A percentile compares a stretch with the other conserved stretches of the same genome.
Evolutionary conservation across 1,140 invertebrate genomes (phyloP).

Genomic region (Orchesella cincta): DNA sequence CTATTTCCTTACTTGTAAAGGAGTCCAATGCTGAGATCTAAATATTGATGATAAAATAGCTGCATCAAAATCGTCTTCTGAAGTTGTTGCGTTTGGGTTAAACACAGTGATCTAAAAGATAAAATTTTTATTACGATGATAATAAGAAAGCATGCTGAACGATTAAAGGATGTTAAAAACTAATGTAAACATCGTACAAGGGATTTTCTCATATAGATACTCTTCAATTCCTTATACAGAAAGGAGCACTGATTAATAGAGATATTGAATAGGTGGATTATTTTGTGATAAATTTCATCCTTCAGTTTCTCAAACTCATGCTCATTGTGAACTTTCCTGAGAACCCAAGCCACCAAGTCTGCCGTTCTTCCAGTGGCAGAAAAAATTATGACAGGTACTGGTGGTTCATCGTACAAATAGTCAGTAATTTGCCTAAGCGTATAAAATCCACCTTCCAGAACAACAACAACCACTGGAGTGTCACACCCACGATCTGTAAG

Average conservation of each 20-base stretch:
- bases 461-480: constrained; percentile 93
- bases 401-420: constrained; percentile 91
- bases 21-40: constrained; percentile 83
- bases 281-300: constrained; percentile 54
- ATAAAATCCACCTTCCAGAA: constrained; percentile 95
- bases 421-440: constrained; percentile 93
- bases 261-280: constrained; percentile 89
- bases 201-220: constrained; percentile 75
- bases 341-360: constrained; percentile 93
- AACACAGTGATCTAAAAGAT: constrained; percentile 70
- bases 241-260: constrained; percentile 79
- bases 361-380: constrained; percentile 94
- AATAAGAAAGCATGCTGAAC: too few species aligned
- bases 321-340: constrained; percentile 69
- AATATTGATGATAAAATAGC: constrained; percentile 93
- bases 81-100: background rate
- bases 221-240: constrained; percentile 84
- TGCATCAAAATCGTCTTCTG: constrained; percentile 80
- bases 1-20: constrained; percentile 63
- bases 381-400: constrained; percentile 96
- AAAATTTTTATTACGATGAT: too few species aligned
- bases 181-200: constrained; percentile 65
- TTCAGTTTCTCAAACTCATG: constrained; percentile 49
- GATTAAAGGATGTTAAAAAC: too few species aligned
- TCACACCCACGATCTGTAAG: constrained; percentile 74